Evolutionary conservation across 35 echinoderm and acorn worm species (phyloP).

Genomic region (Patiria miniata): DNA sequence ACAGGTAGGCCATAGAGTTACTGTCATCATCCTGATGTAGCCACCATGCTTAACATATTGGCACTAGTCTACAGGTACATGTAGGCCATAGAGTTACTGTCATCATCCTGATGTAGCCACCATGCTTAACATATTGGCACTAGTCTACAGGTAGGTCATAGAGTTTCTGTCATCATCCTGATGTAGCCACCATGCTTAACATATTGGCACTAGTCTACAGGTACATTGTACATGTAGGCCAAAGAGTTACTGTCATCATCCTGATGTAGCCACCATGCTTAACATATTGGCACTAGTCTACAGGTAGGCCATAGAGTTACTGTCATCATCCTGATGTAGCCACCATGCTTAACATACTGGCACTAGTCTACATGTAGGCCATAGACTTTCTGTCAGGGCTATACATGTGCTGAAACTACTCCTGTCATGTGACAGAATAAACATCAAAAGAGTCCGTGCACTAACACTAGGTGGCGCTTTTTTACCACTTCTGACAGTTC

Average conservation of each 20-base stretch:
- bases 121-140: constrained; percentile 98
- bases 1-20: too few species aligned
- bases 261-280: too few species aligned
- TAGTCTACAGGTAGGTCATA: constrained; percentile 90
- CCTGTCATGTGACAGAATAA: too few species aligned
- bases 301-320: too few species aligned
- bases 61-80: constrained; percentile 99
- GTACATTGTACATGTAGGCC: constrained; percentile 35
- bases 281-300: too few species aligned
- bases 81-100: constrained; percentile 58
- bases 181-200: constrained; percentile 99
- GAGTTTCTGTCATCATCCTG: constrained; percentile 96
- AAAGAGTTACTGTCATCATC: too few species aligned
- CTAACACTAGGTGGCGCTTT: too few species aligned
- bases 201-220: constrained; percentile 99
- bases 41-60: constrained; percentile 98
- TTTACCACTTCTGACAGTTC: too few species aligned
- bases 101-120: constrained; percentile 98
- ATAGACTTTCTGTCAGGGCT: too few species aligned
- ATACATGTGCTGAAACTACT: too few species aligned
- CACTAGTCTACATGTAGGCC: constrained; percentile 95
- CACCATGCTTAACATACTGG: constrained; percentile 99
- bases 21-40: constrained; percentile 98
- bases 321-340: constrained; percentile 99
- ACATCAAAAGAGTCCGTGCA: too few species aligned